These are phyloP conservation scores for Antechinus flavipes DNA, from an alignment of 2,113 vertebrate species.

Conservation along the genomic window DNA sequence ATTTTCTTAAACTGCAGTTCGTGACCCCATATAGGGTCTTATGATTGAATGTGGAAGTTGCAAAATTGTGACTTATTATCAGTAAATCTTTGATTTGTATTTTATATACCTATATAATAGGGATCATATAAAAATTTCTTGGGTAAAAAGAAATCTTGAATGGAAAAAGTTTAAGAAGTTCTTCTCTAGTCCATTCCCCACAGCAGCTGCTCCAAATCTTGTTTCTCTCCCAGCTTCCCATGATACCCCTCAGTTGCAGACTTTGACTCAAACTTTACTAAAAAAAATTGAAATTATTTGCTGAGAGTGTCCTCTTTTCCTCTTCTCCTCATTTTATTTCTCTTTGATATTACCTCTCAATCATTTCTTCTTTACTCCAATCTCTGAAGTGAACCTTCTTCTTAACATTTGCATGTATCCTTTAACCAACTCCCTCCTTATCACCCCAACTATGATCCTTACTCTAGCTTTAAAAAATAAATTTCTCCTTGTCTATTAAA, in stretches of 20 bases:
- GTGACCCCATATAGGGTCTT: no score
- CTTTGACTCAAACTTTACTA: not conserved
- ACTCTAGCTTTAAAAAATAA: not conserved
- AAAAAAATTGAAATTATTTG: not conserved
- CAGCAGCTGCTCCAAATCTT: not conserved
- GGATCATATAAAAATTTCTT: no score
- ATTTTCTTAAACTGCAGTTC: not conserved
- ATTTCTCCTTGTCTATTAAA: not conserved
- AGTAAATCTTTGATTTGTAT: no score
- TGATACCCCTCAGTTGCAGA: not conserved
- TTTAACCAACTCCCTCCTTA: not conserved
- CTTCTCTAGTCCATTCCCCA: not conserved
- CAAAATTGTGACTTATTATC: no score
- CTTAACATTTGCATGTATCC: not conserved
- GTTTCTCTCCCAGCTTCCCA: not conserved
- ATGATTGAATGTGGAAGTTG: no score
- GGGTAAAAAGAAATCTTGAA: no score
- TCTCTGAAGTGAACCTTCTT: not conserved
- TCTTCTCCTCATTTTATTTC: not conserved
- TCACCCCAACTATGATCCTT: not conserved
- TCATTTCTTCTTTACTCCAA: not conserved
- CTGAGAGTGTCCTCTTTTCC: not conserved
- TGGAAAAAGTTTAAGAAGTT: no score
- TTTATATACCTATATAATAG: no score
- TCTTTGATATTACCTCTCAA: not conserved